phyloP scores from a whole-genome alignment of 2,888 invertebrate species.

The Adineta ricciae region DNA sequence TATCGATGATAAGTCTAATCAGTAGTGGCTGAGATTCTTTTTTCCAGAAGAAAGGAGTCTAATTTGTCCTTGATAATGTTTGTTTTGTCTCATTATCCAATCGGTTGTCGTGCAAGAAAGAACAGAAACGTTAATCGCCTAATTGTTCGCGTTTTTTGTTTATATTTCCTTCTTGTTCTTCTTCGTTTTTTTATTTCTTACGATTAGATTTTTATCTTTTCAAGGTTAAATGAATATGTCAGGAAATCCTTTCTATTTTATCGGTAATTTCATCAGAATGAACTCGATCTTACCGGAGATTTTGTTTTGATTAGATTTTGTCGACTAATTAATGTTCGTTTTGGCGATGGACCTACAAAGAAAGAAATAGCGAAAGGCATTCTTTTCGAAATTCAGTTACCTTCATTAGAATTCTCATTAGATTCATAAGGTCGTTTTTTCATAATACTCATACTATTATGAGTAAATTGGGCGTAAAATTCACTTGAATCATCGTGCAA shows the following conservation, averaged over 20 bases:
- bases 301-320: constrained; percentile 21
- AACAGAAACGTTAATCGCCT: too few species aligned
- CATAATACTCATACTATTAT: constrained; percentile 5
- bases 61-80: too few species aligned
- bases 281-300: not conserved
- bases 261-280: too few species aligned
- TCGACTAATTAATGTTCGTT: constrained; percentile 15
- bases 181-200: not conserved
- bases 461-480: not conserved
- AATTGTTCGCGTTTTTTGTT: not conserved
- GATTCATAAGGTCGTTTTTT: constrained; percentile 22
- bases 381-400: too few species aligned
- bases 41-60: too few species aligned
- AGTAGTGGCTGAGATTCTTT: too few species aligned
- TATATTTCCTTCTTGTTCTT: not conserved
- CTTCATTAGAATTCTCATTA: not conserved
- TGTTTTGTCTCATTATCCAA: not conserved
- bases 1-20: too few species aligned
- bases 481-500: not conserved
- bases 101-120: not conserved
- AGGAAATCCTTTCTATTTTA: too few species aligned
- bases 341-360: not conserved
- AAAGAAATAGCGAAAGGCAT: too few species aligned
- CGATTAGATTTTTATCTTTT: not conserved
- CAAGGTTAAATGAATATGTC: not conserved